Conservation (phyloP, 2,888 invertebrate genomes). For the Tetragonisca angustula region DNA sequence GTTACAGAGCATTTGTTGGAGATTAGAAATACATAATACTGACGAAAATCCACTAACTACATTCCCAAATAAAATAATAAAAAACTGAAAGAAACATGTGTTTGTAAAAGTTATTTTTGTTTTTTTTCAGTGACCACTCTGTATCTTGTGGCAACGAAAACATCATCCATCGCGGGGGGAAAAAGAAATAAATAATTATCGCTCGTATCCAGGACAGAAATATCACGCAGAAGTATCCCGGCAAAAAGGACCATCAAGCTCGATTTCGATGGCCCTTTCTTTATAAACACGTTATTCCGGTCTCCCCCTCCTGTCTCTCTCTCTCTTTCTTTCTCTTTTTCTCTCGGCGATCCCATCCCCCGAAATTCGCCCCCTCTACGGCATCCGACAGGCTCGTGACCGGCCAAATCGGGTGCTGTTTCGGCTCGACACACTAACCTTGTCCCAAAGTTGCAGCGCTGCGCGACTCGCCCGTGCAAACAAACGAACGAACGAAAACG, state of each 20-base stretch:
- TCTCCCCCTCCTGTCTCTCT: constrained; percentile 38
- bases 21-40: too few species aligned
- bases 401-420: constrained; percentile 66
- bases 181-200: neutral
- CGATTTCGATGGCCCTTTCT: constrained; percentile 65
- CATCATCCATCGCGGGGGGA: constrained; percentile 39
- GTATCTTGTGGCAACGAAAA: neutral
- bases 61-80: too few species aligned
- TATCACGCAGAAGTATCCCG: constrained; percentile 28
- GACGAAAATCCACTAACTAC: too few species aligned
- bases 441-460: constrained; percentile 73
- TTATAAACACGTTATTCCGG: constrained; percentile 66
- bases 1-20: too few species aligned
- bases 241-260: constrained; percentile 54
- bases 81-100: too few species aligned
- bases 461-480: constrained; percentile 7
- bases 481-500: constrained; percentile 20
- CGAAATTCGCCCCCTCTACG: neutral
- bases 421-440: constrained; percentile 78
- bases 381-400: constrained; percentile 16
- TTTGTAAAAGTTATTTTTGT: too few species aligned
- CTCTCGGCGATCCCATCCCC: constrained; percentile 15
- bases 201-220: constrained; percentile 22
- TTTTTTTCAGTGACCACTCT: too few species aligned
- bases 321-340: constrained; percentile 7